These are phyloP conservation scores for Hecatera dysodea DNA, from an alignment of 2,888 invertebrate genomes.

Conservation along the genomic window DNA sequence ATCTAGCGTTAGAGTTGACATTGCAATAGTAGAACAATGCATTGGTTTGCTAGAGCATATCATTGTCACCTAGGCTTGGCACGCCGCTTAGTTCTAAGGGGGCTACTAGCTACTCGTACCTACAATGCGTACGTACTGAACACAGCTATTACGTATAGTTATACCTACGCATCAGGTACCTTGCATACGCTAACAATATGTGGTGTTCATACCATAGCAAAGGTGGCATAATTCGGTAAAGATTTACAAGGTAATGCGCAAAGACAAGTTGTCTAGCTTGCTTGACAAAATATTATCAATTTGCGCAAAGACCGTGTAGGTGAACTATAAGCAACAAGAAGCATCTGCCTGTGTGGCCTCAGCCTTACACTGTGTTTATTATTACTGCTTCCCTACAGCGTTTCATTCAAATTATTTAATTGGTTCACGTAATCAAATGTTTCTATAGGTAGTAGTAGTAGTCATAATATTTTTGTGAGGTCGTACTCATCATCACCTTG, in stretches of 20 bases:
- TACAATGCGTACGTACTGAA: too few relatives aligned
- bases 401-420: conserved; percentile 33
- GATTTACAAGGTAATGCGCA: background rate
- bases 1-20: background rate
- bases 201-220: background rate
- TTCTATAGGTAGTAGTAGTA: background rate
- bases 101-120: too few relatives aligned
- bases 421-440: background rate
- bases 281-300: background rate
- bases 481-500: background rate
- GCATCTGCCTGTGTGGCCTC: background rate
- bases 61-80: background rate
- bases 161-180: background rate
- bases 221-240: too few relatives aligned
- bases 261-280: background rate
- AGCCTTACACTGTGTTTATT: conserved; percentile 16
- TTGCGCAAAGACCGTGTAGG: background rate
- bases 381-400: conserved; percentile 8
- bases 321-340: background rate
- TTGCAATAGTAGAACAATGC: background rate
- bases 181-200: background rate
- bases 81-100: background rate
- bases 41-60: background rate
- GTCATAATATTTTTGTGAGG: background rate
- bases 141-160: background rate